A percentile compares a stretch with the other conserved stretches of the same genome.
Conservation (phyloP, 2,888 invertebrate species). For the Aphidius colemani region DNA sequence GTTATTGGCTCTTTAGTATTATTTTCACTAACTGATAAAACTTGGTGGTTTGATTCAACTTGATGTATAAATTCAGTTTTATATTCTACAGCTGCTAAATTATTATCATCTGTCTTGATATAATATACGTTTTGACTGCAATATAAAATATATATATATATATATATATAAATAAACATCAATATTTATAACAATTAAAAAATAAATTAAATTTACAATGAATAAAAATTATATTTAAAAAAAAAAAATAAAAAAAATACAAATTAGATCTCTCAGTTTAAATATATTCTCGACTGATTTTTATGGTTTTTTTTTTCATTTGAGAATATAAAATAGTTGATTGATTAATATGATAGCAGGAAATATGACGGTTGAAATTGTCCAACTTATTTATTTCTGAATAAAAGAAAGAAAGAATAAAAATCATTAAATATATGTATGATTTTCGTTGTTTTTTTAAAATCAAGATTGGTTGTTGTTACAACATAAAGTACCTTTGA, state of each 20-base stretch:
- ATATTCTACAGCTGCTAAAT: too few relatives aligned
- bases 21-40: too few relatives aligned
- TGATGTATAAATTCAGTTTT: too few relatives aligned
- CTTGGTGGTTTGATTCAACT: too few relatives aligned
- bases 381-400: conserved; percentile 27
- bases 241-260: neutral
- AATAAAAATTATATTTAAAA: conserved; percentile 26
- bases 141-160: conserved; percentile 13
- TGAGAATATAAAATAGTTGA: neutral
- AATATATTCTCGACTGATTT: too few relatives aligned
- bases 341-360: neutral
- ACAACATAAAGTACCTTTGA: conserved; percentile 50
- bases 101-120: conserved; percentile 49
- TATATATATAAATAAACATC: neutral
- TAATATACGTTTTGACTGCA: conserved; percentile 39
- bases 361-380: too few relatives aligned
- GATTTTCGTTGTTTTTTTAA: too few relatives aligned
- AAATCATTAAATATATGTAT: neutral
- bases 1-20: too few relatives aligned
- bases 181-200: neutral
- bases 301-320: too few relatives aligned
- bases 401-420: conserved; percentile 11
- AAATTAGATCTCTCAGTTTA: too few relatives aligned
- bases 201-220: neutral
- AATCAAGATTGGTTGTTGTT: too few relatives aligned